Evolutionary conservation across 2,888 invertebrate species (phyloP), one percentile per base, ranked within the genome.

Genomic region (Limnephilus auricula): DNA sequence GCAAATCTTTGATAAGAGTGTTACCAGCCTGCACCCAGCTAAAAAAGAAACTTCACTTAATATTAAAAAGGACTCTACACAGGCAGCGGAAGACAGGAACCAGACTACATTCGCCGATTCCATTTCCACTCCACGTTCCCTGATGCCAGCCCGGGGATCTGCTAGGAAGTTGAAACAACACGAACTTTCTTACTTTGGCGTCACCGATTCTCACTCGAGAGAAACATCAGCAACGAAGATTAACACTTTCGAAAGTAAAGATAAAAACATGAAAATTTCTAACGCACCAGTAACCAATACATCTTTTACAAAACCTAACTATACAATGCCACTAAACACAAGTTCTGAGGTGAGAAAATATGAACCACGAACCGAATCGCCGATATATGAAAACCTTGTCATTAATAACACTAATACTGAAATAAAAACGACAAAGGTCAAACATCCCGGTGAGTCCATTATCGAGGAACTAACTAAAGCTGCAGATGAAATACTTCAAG

Each of bases 131-230:
- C 93, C 93, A n/a, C 89, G 93, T 79, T 83, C 93, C 37, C 40
- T 92, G 37, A 90, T 93, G 92, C 92, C 93, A 10, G 91, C 89
- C 6, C 91, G 93, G 45, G 93, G 93, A 45, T 93, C 93, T 18
- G 93, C 95, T 9, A 95, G 97, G 93, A 95, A 96, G 94, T 94
- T 97, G 82, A 95, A 96, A 92, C 96, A 96, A 84, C 97, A 96
- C 93, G 97, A 97, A 93, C 94, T 97, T 86, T 96, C 96, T 92
- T 97, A 96, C 94, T 97, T 97, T 93, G 97, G 97, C 45, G 94
- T 95, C 30, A 93, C 92, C 89, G 90, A 91, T n/a, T 25, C 89
- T 32, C 79, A 85, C 37, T 18, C 83, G 5, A 45, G 34, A 37
- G 92, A 90, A 88, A 88, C 31, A 3, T 40, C 79, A 79, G 40